Conservation (phyloP, 2,797 vertebrate genomes). For the Sibirionetta formosa region DNA sequence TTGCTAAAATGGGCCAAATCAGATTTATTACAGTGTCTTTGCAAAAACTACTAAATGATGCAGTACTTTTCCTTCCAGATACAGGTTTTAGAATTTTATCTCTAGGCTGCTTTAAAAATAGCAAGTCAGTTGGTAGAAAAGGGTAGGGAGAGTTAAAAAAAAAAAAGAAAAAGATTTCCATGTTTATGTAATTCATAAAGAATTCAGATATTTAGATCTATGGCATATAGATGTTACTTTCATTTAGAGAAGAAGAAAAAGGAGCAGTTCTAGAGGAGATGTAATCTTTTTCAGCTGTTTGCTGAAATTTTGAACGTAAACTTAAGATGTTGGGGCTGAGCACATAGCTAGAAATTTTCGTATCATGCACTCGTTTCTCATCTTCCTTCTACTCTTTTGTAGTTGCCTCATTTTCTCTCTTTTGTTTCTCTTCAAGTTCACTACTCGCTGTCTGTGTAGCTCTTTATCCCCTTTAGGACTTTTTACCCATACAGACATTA, state of each 20-base stretch:
- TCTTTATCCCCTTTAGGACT: neutral
- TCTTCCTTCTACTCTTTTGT: neutral
- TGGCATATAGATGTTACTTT: neutral
- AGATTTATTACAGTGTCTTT: neutral
- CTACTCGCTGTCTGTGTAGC: neutral
- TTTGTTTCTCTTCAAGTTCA: fast-evolving
- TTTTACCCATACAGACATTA: neutral
- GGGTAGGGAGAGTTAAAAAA: no score
- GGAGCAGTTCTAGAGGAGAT: neutral
- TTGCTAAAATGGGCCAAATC: neutral
- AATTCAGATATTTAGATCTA: neutral
- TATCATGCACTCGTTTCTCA: fast-evolving
- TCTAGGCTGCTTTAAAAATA: neutral
- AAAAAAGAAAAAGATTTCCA: neutral
- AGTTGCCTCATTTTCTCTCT: neutral
- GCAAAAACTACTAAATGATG: neutral
- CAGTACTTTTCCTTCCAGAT: neutral
- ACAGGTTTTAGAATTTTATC: neutral
- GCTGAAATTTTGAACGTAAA: neutral
- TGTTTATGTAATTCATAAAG: neutral
- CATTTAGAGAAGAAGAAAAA: neutral
- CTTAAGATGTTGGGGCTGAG: neutral
- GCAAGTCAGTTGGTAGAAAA: neutral
- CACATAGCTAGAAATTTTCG: neutral
- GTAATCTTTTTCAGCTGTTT: neutral